Base-by-base conservation (phyloP, 2,888 invertebrate genomes). In the Nasonovia ribisnigri region DNA sequence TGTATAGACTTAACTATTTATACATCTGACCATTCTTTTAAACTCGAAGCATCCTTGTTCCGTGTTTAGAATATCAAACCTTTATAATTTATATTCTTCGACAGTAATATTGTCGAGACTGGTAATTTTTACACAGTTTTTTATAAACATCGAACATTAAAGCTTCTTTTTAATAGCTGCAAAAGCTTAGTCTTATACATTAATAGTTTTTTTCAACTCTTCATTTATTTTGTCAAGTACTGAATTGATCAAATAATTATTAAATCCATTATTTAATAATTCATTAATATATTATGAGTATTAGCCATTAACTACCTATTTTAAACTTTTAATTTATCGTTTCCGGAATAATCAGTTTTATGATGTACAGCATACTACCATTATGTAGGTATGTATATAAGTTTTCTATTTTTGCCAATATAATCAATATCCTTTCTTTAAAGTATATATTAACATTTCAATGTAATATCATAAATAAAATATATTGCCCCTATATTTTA, bases 31-130 rank as follows among this genome's bases (percentile, higher is more conserved):
- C 60, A 67, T 92, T 92, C 26, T 87, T 92, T 92, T 36, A 46
- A 86, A 92, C 92, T 10, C 29, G 87, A 92, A 87, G 87, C 60
- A 48, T 92, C 42, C 48, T 92, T 67, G 60, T 3, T 87, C 48
- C 92, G 26, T 87, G 46, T 29, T 48, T 67, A 48, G 87, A 92
- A 92, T 67, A 87, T 48, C 36, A 86, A 91, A 91, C 46, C 16
- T 92, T 67, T 87, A 87, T 87, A 29, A 92, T 87, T 92, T 60
- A 92, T 87, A 36, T 60, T 87, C 77, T 46, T 57, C 24, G 36
- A 29, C 29, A 43, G 57, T 1, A 43, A 20, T 87, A 3, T 13
- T 42, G 24, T 24, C 26, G n/a, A 54, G 29, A 84, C 42, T 54
- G 8, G 42, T 46, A 42, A 67, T 90, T 90, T 77, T 6, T 77